Evolutionary conservation across 2,113 vertebrate genomes (phyloP).

Genomic region (Noctilio leporinus): DNA sequence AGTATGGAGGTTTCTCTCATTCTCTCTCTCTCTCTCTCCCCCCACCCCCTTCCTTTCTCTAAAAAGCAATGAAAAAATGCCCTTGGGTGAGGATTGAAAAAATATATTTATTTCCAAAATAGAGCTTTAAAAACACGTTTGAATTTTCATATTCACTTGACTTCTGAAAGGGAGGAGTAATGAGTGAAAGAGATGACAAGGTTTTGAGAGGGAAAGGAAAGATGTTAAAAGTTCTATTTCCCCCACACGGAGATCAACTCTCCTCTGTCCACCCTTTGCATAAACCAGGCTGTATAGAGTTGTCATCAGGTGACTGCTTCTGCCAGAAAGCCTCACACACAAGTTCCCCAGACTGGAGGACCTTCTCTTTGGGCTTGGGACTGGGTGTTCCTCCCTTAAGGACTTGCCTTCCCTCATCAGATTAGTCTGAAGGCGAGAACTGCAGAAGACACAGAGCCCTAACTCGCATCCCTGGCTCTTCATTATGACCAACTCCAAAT

Average conservation of each 20-base stretch:
- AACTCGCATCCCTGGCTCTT: neutral
- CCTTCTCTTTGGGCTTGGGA: neutral
- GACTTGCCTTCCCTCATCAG: neutral
- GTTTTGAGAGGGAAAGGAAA: neutral
- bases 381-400: neutral
- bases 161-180: neutral
- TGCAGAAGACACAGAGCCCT: neutral
- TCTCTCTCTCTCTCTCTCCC: too few species aligned
- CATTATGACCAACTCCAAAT: neutral
- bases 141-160: neutral
- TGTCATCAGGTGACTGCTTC: neutral
- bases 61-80: too few species aligned
- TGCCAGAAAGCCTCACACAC: neutral
- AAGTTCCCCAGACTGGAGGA: neutral
- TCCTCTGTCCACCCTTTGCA: neutral
- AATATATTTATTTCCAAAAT: neutral
- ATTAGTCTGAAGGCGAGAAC: neutral
- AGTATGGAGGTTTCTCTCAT: too few species aligned
- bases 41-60: too few species aligned
- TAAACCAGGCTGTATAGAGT: neutral
- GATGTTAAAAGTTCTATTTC: neutral
- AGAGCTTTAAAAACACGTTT: constrained; percentile 1
- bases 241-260: neutral
- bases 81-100: too few species aligned
- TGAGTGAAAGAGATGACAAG: neutral